Evolutionary conservation across 2,797 vertebrate genomes (phyloP), one percentile per base, ranked within the genome.

Genomic region (Antennarius maculatus): DNA sequence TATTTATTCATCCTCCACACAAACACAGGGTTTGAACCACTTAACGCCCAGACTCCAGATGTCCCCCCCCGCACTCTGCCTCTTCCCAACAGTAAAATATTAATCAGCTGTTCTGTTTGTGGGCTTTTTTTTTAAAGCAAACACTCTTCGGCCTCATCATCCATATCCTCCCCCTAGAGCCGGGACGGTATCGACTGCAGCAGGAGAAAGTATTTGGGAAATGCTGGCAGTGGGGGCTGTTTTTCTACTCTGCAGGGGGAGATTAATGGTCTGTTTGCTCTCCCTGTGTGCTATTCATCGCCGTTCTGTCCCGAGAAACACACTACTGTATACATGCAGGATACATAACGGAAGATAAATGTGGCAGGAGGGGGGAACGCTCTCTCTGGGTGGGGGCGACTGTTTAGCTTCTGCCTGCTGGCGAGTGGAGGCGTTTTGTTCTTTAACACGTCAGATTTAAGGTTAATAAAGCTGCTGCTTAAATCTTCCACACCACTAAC

Each of bases 221-320:
- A 66, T 13, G 54, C 64, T 80, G 3, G 17, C 63, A 6, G 69
- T 23, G 56, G 27, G 61, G 70, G 18, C 42, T 61, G 66, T 78
- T 71, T 68, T 77, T 13, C 56, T 41, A 45, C 62, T 69, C 58
- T 2, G 62, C 61, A 48, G 52, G 76, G 67, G 34, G 58, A 80
- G 81, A 87, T 83, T 61, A 76, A 87, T 80, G 82, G 72, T 81
- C 77, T 88, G 74, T 88, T 89, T 82, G 76, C 63, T 56, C 80
- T 89, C 60, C 61, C 68, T 18, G 66, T 54, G 0, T 37, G 76
- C 55, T 67, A 63, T 54, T 86, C 77, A 70, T 74, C 51, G 56
- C 18, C 3, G 52, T 7, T 45, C 66, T 61, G 77, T 84, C 75
- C 71, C 62, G 7, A 71, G 65, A 39, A 73, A 69, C 79, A 58